phyloP scores from a whole-genome alignment of 2,797 vertebrate genomes.

The Nasua narica region DNA sequence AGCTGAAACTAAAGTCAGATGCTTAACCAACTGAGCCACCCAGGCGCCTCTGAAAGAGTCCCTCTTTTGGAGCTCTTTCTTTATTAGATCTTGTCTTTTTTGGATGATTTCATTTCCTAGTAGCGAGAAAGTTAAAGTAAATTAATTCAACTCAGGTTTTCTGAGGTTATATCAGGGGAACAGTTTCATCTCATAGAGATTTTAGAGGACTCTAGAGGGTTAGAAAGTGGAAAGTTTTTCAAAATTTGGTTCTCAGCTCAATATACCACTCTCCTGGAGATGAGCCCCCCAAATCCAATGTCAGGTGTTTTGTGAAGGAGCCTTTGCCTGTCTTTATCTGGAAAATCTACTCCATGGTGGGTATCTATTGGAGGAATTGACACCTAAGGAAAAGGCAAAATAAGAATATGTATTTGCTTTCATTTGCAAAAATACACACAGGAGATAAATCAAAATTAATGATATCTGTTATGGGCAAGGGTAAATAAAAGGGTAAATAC shows the following conservation, averaged over 20 bases:
- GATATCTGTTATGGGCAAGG: background rate
- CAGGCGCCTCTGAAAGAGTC: too few relatives aligned
- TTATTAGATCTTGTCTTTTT: background rate
- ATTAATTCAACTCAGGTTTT: background rate
- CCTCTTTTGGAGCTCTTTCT: background rate
- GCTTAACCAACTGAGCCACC: background rate
- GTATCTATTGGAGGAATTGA: background rate
- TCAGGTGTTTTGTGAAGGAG: background rate
- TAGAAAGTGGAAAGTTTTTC: background rate
- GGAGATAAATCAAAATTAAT: background rate
- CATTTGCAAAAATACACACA: background rate
- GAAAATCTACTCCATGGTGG: background rate
- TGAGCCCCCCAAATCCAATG: background rate
- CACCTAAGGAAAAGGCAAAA: background rate
- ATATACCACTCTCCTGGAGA: background rate
- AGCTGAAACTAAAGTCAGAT: background rate
- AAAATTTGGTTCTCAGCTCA: background rate
- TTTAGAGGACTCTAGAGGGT: background rate
- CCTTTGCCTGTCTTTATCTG: background rate
- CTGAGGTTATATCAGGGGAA: background rate
- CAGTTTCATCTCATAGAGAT: background rate
- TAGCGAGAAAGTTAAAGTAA: background rate
- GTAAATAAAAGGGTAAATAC: background rate
- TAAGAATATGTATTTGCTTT: background rate
- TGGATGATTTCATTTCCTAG: background rate